These are phyloP conservation scores for Antigone vipio DNA, from an alignment of 2,113 vertebrate genomes.

Conservation along the genomic window DNA sequence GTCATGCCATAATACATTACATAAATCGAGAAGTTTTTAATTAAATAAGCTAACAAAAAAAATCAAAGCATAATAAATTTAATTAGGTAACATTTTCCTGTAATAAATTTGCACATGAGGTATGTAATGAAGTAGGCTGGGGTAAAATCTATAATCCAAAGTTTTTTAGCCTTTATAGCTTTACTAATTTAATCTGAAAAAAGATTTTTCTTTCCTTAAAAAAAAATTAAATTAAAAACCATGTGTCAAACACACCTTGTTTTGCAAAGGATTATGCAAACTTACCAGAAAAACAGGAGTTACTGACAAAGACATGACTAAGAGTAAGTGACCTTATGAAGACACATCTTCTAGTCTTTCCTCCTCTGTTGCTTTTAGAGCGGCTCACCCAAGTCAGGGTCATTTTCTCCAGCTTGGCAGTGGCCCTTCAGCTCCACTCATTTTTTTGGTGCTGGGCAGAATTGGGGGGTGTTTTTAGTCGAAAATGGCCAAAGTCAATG, in stretches of 20 bases:
- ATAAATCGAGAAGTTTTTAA: slow-evolving; percentile 12
- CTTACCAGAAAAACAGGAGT: background rate
- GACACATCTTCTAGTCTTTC: background rate
- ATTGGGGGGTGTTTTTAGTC: background rate
- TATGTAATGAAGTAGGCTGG: background rate
- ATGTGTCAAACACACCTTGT: background rate
- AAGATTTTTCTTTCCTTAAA: background rate
- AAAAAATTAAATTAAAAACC: background rate
- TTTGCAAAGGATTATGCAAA: background rate
- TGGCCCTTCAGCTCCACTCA: background rate
- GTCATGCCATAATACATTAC: slow-evolving; percentile 24
- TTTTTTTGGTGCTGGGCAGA: background rate
- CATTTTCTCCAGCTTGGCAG: background rate
- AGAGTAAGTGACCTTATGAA: background rate
- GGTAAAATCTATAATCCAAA: background rate
- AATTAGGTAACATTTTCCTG: slow-evolving; percentile 1
- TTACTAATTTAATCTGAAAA: background rate
- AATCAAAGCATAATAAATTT: background rate
- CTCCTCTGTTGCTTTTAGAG: background rate
- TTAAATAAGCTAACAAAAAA: background rate
- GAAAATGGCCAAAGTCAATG: background rate
- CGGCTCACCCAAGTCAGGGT: background rate
- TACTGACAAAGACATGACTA: background rate
- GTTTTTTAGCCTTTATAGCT: background rate
- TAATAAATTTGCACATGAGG: background rate